Conservation (phyloP, 1,140 invertebrate species). For the Lasioglossum albipes region DNA sequence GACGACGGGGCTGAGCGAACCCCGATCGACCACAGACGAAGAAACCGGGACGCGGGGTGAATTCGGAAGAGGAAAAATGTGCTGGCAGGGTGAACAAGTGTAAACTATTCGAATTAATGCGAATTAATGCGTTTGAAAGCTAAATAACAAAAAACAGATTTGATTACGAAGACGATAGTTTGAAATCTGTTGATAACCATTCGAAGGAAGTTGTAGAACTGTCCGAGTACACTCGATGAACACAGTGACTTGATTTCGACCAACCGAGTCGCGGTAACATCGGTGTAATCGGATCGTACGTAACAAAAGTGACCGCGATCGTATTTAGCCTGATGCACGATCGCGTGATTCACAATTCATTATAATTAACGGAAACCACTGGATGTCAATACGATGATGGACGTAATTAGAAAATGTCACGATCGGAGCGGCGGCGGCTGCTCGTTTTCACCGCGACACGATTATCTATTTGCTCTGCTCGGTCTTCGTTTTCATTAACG, state of each 20-base stretch:
- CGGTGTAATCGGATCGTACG: background rate
- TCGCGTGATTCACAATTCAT: conserved; percentile 34
- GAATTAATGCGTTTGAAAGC: too few species aligned
- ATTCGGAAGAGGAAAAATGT: background rate
- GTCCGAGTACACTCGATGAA: background rate
- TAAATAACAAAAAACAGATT: too few species aligned
- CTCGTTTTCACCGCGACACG: conserved; percentile 23
- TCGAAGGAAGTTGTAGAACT: too few species aligned
- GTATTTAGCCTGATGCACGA: conserved; percentile 9
- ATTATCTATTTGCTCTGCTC: conserved; percentile 45
- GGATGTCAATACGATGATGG: conserved; percentile 43
- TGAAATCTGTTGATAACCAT: too few species aligned
- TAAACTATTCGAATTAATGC: background rate
- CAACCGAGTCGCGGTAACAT: background rate
- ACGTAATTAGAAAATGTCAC: conserved; percentile 56
- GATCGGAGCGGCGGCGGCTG: background rate
- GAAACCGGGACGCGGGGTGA: background rate
- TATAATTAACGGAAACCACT: conserved; percentile 50
- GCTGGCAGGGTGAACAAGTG: background rate
- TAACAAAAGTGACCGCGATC: conserved; percentile 13
- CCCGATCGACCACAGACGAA: background rate
- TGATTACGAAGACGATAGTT: too few species aligned
- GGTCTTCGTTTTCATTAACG: conserved; percentile 58
- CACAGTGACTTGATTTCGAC: background rate
- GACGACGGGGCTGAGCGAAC: conserved; percentile 8